Percentiles rank a stretch among this genome's conserved stretches.
These are phyloP conservation scores for Psittacula derbiana DNA, from an alignment of 2,797 vertebrate genomes.

Conservation along the genomic window DNA sequence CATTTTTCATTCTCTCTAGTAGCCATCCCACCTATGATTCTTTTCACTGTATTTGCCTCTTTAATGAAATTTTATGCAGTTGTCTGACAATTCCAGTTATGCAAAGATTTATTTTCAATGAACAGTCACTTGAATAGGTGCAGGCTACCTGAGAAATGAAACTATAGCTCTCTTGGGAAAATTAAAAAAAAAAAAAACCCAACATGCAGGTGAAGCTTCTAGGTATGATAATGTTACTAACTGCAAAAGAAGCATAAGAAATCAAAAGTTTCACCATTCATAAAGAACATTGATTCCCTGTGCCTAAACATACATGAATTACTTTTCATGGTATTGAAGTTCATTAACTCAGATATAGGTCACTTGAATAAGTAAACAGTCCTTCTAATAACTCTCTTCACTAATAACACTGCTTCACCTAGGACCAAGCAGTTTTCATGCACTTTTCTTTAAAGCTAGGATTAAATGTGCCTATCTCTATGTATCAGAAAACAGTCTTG, in stretches of 20 bases:
- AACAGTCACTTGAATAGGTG: not conserved
- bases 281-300: not conserved
- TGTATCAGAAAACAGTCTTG: not conserved
- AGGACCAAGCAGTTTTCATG: not conserved
- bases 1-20: not conserved
- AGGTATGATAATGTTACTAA: not conserved
- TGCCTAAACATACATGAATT: not conserved
- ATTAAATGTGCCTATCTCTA: not conserved
- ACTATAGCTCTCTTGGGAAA: not conserved
- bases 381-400: not conserved
- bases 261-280: not conserved
- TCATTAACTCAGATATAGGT: not conserved
- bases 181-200: not conserved
- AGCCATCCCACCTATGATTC: not conserved
- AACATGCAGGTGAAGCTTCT: not conserved
- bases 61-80: constrained; percentile 7
- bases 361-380: not conserved
- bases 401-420: not conserved
- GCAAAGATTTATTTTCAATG: not conserved
- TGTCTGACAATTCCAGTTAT: not conserved
- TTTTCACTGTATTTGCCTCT: not conserved
- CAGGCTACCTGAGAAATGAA: not conserved
- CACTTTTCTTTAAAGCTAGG: not conserved
- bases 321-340: not conserved
- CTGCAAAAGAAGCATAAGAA: not conserved